Percentiles rank a stretch among this genome's conserved stretches.
Evolutionary conservation across 2,888 invertebrate genomes (phyloP).

Genomic region (Meiosimyza decipiens): DNA sequence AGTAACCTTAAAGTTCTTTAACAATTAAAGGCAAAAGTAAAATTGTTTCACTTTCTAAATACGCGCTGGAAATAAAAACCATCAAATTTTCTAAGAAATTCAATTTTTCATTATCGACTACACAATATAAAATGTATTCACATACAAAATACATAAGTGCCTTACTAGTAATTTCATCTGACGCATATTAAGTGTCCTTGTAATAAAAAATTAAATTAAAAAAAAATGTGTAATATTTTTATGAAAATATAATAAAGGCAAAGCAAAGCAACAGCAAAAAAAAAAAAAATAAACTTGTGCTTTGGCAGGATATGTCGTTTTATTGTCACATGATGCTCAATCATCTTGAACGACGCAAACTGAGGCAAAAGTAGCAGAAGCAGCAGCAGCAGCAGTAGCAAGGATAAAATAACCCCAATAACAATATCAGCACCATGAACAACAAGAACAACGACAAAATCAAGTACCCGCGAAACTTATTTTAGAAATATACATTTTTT

Average conservation of each 20-base stretch:
- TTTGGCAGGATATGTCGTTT: constrained; percentile 46
- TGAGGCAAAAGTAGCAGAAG: neutral
- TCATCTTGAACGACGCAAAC: constrained; percentile 38
- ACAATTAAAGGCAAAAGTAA: too few species aligned
- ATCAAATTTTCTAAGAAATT: too few species aligned
- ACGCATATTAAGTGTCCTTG: constrained; percentile 20
- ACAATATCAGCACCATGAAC: neutral
- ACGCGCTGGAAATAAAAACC: too few species aligned
- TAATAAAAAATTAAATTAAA: constrained; percentile 24
- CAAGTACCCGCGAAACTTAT: constrained; percentile 12
- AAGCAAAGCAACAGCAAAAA: neutral
- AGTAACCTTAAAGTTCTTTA: too few species aligned
- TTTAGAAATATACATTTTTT: constrained; percentile 6
- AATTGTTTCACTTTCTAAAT: too few species aligned
- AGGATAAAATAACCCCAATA: constrained; percentile 13
- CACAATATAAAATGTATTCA: too few species aligned
- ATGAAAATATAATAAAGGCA: constrained; percentile 15
- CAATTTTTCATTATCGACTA: too few species aligned
- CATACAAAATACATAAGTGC: too few species aligned
- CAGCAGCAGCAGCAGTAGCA: neutral
- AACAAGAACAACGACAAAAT: neutral
- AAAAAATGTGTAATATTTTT: neutral
- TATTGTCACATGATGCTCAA: constrained; percentile 48
- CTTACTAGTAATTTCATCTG: too few species aligned
- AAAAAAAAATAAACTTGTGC: constrained; percentile 26